Evolutionary conservation across 1,140 invertebrate species (phyloP), one percentile per base, ranked within the genome.

Genomic region (Zophobas atratus): DNA sequence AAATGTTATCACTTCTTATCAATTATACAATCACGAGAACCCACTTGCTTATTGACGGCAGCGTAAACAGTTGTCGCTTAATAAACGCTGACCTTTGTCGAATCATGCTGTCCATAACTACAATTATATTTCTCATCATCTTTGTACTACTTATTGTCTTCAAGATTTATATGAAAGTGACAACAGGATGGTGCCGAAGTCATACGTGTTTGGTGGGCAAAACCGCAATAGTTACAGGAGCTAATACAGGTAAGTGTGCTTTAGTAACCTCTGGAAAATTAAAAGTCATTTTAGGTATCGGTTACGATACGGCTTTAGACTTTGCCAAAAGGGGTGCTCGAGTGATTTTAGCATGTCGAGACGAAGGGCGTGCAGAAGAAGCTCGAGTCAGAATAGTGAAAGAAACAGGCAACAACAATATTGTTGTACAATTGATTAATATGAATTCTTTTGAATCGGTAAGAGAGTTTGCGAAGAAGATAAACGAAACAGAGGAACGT

Each of bases 311-410:
- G 8, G 93, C 93, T 0, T 85, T 90, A 82, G 92, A 93, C 63
- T 85, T 94, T 67, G 92, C 90, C 0, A 89, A 85, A 79, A 86
- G 92, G 79, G 92, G 92, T 0, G 92, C 91, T 0, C 88, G 88
- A 76, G 90, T 94, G 0, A 93, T 94, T 67, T 86, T 94, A 73
- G 93, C 92, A 1, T 94, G 93, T 82, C 87, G 92, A 75, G 90
- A 91, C 86, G 71, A 93, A 76, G 90, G 92, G 34, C 90, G 89
- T 41, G 95, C 93, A 6, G 90, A 92, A 82, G 90, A 91, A 83
- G 88, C 92, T 8, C 91, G 90, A 90, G 86, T 86, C 72, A 86
- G 87, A 80, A 90, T 90, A 67, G 85, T 89, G 33, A 83, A 87
- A 70, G 63, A 79, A 41, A 89, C 88, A 1, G 87, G 88, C 55